Percentiles rank a stretch among this genome's conserved stretches.
phyloP scores from a whole-genome alignment of 2,888 invertebrate genomes.

The Anaspis maculata region DNA sequence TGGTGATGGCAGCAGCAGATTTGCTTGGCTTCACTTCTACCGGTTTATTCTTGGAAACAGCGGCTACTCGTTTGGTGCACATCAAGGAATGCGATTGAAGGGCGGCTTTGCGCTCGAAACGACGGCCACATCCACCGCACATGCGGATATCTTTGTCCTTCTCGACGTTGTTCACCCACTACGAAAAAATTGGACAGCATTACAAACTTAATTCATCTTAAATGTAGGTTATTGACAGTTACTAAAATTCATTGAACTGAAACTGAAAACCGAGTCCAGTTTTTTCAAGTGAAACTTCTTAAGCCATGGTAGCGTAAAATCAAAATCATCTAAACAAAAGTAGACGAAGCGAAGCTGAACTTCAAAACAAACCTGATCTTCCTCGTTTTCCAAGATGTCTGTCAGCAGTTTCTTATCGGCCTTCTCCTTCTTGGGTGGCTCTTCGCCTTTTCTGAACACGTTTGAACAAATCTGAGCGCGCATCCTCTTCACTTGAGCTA shows the following conservation, averaged over 20 bases:
- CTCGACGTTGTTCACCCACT: slow-evolving; percentile 60
- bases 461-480: slow-evolving; percentile 60
- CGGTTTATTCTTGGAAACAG: slow-evolving; percentile 39
- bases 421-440: slow-evolving; percentile 47
- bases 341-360: too few relatives aligned
- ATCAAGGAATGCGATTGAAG: slow-evolving; percentile 62
- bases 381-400: slow-evolving; percentile 51
- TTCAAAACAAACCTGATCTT: too few relatives aligned
- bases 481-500: slow-evolving; percentile 59
- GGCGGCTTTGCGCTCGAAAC: slow-evolving; percentile 66
- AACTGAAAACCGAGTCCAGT: too few relatives aligned
- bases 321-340: too few relatives aligned
- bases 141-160: slow-evolving; percentile 52
- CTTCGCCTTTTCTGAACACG: slow-evolving; percentile 54
- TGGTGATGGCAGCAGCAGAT: slow-evolving; percentile 6
- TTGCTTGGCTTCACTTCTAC: slow-evolving; percentile 22
- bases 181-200: too few relatives aligned
- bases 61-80: slow-evolving; percentile 50
- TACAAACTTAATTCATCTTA: too few relatives aligned
- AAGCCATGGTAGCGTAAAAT: too few relatives aligned
- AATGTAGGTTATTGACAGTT: too few relatives aligned
- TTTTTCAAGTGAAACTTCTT: too few relatives aligned
- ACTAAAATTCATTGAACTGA: too few relatives aligned
- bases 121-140: slow-evolving; percentile 61
- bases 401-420: slow-evolving; percentile 37